Conservation (phyloP, 2,888 invertebrate species). For the Sminthurinus aureus region DNA sequence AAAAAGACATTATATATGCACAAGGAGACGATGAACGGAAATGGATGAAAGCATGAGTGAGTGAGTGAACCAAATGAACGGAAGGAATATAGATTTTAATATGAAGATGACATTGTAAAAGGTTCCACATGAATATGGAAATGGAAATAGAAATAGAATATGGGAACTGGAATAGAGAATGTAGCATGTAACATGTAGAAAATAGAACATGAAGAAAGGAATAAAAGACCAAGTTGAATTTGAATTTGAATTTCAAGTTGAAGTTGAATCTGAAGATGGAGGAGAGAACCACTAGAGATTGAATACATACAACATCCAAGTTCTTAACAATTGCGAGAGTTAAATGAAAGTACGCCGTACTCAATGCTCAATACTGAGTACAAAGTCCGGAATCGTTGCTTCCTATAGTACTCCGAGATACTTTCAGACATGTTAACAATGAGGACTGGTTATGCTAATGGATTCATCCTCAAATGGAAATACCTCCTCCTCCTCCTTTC, state of each 20-base stretch:
- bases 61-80: too few species aligned
- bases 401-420: background rate
- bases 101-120: too few species aligned
- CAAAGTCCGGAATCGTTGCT: background rate
- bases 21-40: too few species aligned
- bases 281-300: background rate
- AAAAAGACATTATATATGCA: too few species aligned
- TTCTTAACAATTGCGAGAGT: background rate
- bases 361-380: background rate
- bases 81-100: too few species aligned
- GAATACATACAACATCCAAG: background rate
- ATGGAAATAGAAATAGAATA: too few species aligned
- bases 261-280: background rate
- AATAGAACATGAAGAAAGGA: too few species aligned
- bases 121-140: too few species aligned
- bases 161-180: too few species aligned
- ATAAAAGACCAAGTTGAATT: too few species aligned
- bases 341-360: background rate
- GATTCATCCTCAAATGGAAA: conserved; percentile 36
- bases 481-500: background rate
- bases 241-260: background rate
- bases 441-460: conserved; percentile 33
- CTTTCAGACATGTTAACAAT: background rate
- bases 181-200: too few species aligned
- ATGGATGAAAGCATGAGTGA: too few species aligned